These are phyloP conservation scores for Macquaria australasica DNA, from an alignment of 2,113 vertebrate species.

Conservation along the genomic window DNA sequence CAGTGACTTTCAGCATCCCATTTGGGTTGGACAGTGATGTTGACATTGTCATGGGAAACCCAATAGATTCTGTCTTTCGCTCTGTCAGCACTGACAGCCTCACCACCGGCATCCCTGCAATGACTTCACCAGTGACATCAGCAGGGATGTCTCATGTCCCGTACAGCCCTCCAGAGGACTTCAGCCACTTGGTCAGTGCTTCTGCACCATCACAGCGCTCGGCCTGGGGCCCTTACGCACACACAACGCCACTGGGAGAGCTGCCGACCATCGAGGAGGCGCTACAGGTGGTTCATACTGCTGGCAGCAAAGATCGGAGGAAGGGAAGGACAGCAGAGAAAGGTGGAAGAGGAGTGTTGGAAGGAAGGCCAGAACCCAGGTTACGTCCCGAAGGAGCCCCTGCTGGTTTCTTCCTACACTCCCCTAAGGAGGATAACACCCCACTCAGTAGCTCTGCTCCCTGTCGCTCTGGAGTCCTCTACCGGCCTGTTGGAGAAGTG, in stretches of 20 bases:
- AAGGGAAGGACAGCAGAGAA: conserved; percentile 60
- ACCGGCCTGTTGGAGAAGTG: conserved; percentile 65
- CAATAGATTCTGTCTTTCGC: conserved; percentile 87
- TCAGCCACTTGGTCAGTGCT: conserved; percentile 79
- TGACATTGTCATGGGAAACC: conserved; percentile 95
- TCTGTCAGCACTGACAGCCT: conserved; percentile 92
- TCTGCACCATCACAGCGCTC: conserved; percentile 67
- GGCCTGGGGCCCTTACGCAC: conserved; percentile 71
- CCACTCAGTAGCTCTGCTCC: conserved; percentile 85
- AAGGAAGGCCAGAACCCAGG: conserved; percentile 82
- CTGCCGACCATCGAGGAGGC: conserved; percentile 92
- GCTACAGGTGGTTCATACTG: conserved; percentile 85
- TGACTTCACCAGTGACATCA: conserved; percentile 64
- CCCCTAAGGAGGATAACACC: conserved; percentile 74
- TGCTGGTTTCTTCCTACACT: conserved; percentile 92
- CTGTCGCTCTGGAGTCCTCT: conserved; percentile 75
- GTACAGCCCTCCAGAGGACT: conserved; percentile 84
- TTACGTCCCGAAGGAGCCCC: conserved; percentile 91
- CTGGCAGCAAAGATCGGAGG: conserved; percentile 55
- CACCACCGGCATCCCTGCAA: conserved; percentile 76
- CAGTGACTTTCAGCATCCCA: conserved; percentile 94
- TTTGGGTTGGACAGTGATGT: conserved; percentile 97
- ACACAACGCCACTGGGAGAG: conserved; percentile 77
- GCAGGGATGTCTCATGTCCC: conserved; percentile 67
- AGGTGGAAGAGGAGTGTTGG: conserved; percentile 41